A percentile compares a stretch with the other conserved stretches of the same genome.
phyloP scores from a whole-genome alignment of 2,888 invertebrate species.

The Chrysodeixis includens region DNA sequence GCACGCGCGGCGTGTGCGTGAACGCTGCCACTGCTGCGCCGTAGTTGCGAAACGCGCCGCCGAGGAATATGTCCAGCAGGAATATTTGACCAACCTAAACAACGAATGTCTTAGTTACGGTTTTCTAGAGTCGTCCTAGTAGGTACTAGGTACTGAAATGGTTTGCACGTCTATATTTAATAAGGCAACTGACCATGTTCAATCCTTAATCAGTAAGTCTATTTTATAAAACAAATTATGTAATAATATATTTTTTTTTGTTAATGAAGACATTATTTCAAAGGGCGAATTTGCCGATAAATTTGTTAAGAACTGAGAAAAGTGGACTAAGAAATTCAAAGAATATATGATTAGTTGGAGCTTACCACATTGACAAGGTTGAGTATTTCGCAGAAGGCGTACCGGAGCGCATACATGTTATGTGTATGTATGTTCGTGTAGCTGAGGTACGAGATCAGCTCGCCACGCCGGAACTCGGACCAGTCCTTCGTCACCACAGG shows the following conservation, averaged over 20 bases:
- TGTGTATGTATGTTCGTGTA: slow-evolving; percentile 88
- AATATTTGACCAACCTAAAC: slow-evolving; percentile 92
- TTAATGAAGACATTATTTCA: too few species aligned
- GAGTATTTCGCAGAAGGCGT: slow-evolving; percentile 92
- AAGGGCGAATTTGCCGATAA: too few species aligned
- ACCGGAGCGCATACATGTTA: slow-evolving; percentile 91
- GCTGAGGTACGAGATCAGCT: slow-evolving; percentile 89
- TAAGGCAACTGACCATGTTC: too few species aligned
- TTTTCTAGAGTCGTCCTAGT: too few species aligned
- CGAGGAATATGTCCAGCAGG: slow-evolving; percentile 91
- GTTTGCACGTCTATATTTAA: too few species aligned
- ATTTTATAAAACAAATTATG: too few species aligned
- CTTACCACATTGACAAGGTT: slow-evolving; percentile 93
- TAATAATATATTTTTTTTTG: too few species aligned
- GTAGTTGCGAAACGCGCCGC: slow-evolving; percentile 90
- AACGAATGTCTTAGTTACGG: too few species aligned
- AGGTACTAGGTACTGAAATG: too few species aligned
- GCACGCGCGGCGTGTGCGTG: slow-evolving; percentile 76
- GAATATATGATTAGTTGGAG: slow-evolving; percentile 35
- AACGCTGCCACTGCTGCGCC: slow-evolving; percentile 88
- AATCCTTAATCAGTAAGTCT: too few species aligned
- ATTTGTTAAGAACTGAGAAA: too few species aligned
- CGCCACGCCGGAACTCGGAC: slow-evolving; percentile 86
- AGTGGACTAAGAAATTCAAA: background rate
- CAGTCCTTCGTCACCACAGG: slow-evolving; percentile 89